These are phyloP conservation scores for Tragopan temminckii DNA, from an alignment of 2,797 vertebrate species.

Conservation along the genomic window DNA sequence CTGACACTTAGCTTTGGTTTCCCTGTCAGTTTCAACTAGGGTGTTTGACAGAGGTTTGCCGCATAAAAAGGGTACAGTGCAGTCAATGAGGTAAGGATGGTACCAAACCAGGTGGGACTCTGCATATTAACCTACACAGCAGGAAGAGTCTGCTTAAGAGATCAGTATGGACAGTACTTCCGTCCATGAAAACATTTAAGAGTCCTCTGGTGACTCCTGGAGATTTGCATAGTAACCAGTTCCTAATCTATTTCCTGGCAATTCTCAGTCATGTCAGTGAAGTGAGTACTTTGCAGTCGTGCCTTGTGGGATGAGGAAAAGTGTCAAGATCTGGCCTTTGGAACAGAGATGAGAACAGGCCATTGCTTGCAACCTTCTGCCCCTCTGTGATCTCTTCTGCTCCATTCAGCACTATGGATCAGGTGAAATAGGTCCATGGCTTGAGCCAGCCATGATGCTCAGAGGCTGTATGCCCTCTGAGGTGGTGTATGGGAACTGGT, in stretches of 20 bases:
- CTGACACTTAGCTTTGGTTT: accelerated
- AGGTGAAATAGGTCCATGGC: neutral
- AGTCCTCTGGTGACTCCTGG: neutral
- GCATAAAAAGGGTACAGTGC: neutral
- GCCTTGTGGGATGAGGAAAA: neutral
- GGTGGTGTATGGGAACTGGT: too few relatives aligned
- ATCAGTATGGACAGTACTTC: accelerated
- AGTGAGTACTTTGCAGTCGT: neutral
- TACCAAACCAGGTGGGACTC: neutral
- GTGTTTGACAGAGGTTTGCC: neutral
- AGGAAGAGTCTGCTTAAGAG: neutral
- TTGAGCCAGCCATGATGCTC: neutral
- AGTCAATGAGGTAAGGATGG: neutral
- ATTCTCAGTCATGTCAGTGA: neutral
- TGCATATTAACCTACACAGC: neutral
- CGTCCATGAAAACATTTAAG: neutral
- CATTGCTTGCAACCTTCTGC: neutral
- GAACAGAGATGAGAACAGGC: neutral
- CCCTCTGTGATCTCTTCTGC: neutral
- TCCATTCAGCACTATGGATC: accelerated
- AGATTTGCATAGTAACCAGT: neutral
- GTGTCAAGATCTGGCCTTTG: neutral
- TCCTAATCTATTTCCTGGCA: neutral
- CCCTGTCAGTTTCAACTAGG: neutral
- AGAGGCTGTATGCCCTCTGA: accelerated